These are phyloP conservation scores for Vulpes lagopus DNA, from an alignment of 2,113 vertebrate genomes.

Conservation along the genomic window DNA sequence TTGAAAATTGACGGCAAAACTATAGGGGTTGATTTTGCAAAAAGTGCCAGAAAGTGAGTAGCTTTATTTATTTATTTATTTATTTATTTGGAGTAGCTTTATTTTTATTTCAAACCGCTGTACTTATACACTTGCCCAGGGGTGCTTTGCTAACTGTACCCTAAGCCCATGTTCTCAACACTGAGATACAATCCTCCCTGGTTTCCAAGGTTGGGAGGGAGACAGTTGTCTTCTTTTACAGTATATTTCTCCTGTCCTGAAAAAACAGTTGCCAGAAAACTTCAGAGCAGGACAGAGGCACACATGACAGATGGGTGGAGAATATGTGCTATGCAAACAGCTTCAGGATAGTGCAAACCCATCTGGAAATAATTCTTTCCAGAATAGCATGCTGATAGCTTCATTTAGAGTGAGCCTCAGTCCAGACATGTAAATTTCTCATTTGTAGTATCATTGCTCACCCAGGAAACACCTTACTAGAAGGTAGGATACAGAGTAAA, in stretches of 20 bases:
- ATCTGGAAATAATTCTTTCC: constrained; percentile 1
- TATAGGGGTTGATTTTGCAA: constrained; percentile 98
- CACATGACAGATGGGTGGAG: not conserved
- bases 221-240: not conserved
- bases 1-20: constrained; percentile 99
- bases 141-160: not conserved
- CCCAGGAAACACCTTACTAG: not conserved
- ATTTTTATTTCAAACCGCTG: constrained; percentile 10
- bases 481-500: not conserved
- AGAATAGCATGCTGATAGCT: not conserved
- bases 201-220: not conserved
- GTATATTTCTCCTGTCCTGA: not conserved
- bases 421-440: not conserved
- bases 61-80: not conserved
- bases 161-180: not conserved
- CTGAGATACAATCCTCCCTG: not conserved
- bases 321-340: not conserved
- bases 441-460: not conserved
- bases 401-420: not conserved
- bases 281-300: constrained; percentile 16
- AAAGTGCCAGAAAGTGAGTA: constrained; percentile 98
- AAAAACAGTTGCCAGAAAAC: constrained; percentile 9
- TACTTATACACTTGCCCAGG: not conserved
- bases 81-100: constrained; percentile 84
- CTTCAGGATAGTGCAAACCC: not conserved